Percentiles rank a stretch among this genome's conserved stretches.
phyloP scores from a whole-genome alignment of 2,797 vertebrate species.

The Phylloscopus collybita region DNA sequence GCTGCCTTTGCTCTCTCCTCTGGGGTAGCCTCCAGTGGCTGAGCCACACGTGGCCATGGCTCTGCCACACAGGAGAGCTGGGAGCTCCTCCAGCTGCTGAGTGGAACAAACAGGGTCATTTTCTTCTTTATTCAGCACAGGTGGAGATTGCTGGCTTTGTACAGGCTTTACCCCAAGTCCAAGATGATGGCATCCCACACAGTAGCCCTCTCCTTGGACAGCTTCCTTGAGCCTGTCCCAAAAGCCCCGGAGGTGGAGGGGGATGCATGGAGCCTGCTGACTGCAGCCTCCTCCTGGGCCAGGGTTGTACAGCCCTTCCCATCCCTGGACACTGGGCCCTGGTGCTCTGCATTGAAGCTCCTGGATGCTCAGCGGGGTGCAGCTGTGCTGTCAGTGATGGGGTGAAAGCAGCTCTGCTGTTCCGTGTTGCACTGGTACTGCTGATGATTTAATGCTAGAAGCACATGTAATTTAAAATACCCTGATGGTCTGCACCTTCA shows the following conservation, averaged over 20 bases:
- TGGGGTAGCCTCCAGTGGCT: neutral
- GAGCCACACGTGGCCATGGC: neutral
- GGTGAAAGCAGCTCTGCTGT: neutral
- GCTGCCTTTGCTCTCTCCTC: neutral
- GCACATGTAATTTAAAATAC: neutral
- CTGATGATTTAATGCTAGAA: neutral
- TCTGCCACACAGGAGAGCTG: neutral
- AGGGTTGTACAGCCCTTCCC: neutral
- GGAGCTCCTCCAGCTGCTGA: neutral
- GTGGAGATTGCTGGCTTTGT: neutral
- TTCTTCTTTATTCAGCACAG: neutral
- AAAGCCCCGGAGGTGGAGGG: neutral
- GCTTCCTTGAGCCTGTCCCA: neutral
- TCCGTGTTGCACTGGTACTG: accelerated
- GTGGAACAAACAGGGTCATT: neutral
- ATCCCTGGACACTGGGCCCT: accelerated
- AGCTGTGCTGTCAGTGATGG: neutral
- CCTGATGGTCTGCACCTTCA: neutral
- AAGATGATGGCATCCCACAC: neutral
- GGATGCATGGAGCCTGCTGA: neutral
- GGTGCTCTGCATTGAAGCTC: neutral
- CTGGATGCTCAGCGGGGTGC: neutral
- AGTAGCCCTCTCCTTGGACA: neutral
- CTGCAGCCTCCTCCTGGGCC: neutral
- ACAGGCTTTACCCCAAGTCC: neutral